Evolutionary conservation across 2,113 vertebrate species (phyloP), one percentile per base, ranked within the genome.

Genomic region (Daphoenositta chrysoptera): DNA sequence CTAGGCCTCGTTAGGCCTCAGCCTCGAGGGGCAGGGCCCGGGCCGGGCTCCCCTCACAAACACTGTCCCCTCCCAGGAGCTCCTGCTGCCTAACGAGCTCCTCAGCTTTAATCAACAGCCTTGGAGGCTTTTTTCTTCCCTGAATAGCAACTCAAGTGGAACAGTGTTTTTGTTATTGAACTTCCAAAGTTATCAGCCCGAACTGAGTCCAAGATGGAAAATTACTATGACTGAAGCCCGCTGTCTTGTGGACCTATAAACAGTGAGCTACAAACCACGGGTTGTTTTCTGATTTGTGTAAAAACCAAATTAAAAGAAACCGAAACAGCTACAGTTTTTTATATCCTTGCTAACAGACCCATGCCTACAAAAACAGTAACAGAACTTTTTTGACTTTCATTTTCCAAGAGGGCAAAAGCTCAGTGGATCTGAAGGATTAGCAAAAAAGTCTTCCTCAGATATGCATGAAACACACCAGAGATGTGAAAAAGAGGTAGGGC

Each of bases 1-100:
- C 39, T 60, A 26, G n/a, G 17, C 33, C 40, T 27, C 22, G 1
- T 13, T 11, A 24, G 16, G 63, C 8, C 51, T 28, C 0, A 0
- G 35, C 70, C 35, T 4, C 7, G 19, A 56, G 15, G 5, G 35
- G 16, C 47, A 54, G 84, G 2, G 2, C 15, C 40, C 1, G 9
- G 8, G n/a, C 30, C 9, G 5, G 24, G 24, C 64, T 10, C n/a
- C n/a, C 30, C 40, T n/a, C 21, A 14, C n/a, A 21, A 30, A 2
- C 30, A 1, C 20, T 2, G 3, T 9, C 33, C 37, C 27, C n/a
- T 15, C 22, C 39, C 64, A 53, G 73, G 8, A 47, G 9, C 9
- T 79, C 42, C 30, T 63, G 57, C 48, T 56, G 40, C 30, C n/a
- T 31, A 35, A 35, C 1, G 3, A 80, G 57, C 57, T 42, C 66